phyloP scores from a whole-genome alignment of 2,888 invertebrate genomes.

The Xanthorhoe designata region DNA sequence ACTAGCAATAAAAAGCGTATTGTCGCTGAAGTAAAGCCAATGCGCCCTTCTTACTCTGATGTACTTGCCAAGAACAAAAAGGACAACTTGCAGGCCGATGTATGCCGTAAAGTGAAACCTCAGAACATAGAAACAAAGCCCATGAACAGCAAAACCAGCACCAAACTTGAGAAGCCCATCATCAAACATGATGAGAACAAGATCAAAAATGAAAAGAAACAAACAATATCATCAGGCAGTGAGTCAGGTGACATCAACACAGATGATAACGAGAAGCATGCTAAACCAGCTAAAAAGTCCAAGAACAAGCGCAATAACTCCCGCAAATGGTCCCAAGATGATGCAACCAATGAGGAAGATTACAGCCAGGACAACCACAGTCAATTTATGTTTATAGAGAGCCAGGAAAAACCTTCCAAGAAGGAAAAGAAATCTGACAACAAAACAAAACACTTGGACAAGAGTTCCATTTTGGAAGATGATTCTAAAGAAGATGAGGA shows the following conservation, averaged over 20 bases:
- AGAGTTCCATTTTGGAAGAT: conserved; percentile 59
- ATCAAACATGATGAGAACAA: conserved; percentile 70
- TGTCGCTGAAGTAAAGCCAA: conserved; percentile 94
- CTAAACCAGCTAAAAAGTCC: conserved; percentile 70
- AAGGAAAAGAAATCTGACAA: conserved; percentile 70
- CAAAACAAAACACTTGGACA: conserved; percentile 64
- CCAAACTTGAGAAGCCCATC: conserved; percentile 71
- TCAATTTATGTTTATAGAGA: conserved; percentile 80
- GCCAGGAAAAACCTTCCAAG: conserved; percentile 71
- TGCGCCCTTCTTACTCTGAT: conserved; percentile 94
- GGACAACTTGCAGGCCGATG: conserved; percentile 77
- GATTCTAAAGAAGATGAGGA: conserved; percentile 69
- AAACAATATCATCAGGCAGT: conserved; percentile 79
- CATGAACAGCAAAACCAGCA: conserved; percentile 65
- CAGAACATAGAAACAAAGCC: conserved; percentile 75
- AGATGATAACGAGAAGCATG: conserved; percentile 74
- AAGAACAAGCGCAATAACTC: conserved; percentile 78
- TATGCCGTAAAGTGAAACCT: conserved; percentile 75
- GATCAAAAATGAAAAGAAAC: conserved; percentile 73
- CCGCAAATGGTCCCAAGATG: conserved; percentile 87
- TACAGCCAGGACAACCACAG: conserved; percentile 69
- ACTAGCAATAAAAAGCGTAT: conserved; percentile 88
- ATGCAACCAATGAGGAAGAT: conserved; percentile 76
- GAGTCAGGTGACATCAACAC: conserved; percentile 80
- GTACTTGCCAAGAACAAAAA: conserved; percentile 90